These are phyloP conservation scores for Rhadina sibilatrix DNA, from an alignment of 2,113 vertebrate genomes.

Conservation along the genomic window DNA sequence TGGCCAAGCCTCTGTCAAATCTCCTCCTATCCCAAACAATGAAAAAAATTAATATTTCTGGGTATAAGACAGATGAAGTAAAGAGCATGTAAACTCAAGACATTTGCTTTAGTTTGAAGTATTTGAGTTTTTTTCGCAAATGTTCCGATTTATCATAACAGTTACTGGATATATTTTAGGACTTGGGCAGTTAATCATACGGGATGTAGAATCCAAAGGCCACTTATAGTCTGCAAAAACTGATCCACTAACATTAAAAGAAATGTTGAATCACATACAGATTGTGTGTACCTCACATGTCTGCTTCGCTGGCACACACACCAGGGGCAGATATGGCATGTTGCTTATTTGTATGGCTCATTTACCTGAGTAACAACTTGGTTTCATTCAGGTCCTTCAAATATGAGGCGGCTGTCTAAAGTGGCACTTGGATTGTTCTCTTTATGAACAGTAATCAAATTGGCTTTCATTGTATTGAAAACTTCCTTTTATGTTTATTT, in stretches of 20 bases:
- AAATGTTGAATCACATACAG: neutral
- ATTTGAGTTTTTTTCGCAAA: neutral
- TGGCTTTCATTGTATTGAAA: neutral
- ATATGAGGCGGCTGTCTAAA: neutral
- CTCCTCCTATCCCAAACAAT: neutral
- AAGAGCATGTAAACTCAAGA: neutral
- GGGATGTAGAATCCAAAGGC: neutral
- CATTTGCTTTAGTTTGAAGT: neutral
- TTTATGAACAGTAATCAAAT: neutral
- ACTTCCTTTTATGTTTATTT: neutral
- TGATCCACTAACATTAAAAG: neutral
- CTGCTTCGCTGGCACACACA: neutral
- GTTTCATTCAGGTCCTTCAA: neutral
- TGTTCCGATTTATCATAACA: neutral
- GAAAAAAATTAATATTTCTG: neutral
- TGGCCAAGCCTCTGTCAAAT: neutral
- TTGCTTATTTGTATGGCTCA: neutral
- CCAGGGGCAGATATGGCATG: neutral
- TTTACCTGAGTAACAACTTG: neutral
- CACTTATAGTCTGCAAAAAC: neutral
- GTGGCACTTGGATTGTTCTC: neutral
- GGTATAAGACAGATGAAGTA: neutral
- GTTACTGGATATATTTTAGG: neutral
- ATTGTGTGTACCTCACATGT: neutral
- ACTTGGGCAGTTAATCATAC: neutral